Base-by-base conservation (phyloP, 1,140 invertebrate species). In the Tetramorium parvispinum region DNA sequence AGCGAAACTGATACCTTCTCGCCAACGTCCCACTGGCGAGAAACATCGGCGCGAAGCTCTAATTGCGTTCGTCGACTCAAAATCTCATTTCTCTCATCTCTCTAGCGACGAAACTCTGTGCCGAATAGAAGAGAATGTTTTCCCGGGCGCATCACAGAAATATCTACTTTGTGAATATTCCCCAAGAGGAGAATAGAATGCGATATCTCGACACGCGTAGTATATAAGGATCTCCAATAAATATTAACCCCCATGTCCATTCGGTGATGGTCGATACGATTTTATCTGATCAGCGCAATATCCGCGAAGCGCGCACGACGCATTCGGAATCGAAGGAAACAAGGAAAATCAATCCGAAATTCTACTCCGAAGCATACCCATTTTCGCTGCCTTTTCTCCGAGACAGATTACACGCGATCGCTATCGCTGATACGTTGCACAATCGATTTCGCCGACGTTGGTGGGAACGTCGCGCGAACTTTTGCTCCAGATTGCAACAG, bases 401-500 rank as follows among this genome's bases (percentile, higher is more conserved):
- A 55, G 65, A 55, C 27, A 32, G 73, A 71, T 89, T 53, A 40
- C 46, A 81, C 70, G 24, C 79, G 85, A 87, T 85, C 49, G 37
- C 21, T 61, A 71, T 68, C 43, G 63, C 24, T 71, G 46, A 61
- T 89, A 77, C 27, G 59, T 91, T 90, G 83, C 89, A 77, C 61
- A 89, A 90, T 70, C 63, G 43, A 65, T 75, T 61, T 43, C 53
- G 68, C 68, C 70, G 53, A 83, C 40, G 37, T 49, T 59, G 66
- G 24, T 78, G 57, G 81, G 89, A 87, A 86, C 73, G 76, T 86
- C 75, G 65, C 70, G 32, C 55, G 73, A 88, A 89, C 83, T 83
- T 83, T 90, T 88, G 88, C 88, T 90, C 88, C 73, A 78, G 77
- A 91, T 91, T 88, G 83, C 86, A 68, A 76, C 86, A 83, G 86